phyloP scores from a whole-genome alignment of 2,888 invertebrate species.

The Synergus laeviventris region DNA sequence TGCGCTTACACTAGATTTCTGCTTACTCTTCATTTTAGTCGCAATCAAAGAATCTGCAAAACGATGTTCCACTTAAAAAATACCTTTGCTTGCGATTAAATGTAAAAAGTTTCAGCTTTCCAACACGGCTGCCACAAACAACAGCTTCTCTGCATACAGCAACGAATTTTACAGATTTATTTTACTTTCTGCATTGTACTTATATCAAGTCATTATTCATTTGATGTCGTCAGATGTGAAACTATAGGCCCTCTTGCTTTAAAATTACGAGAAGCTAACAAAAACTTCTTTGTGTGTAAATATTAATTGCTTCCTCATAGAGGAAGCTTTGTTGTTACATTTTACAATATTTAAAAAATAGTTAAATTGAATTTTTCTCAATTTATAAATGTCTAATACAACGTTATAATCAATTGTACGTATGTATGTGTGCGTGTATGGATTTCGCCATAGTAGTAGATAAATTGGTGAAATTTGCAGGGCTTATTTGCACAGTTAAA shows the following conservation, averaged over 20 bases:
- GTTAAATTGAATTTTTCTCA: no score
- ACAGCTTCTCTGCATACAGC: slow-evolving; percentile 4
- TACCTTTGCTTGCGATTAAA: slow-evolving; percentile 13
- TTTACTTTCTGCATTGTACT: slow-evolving; percentile 21
- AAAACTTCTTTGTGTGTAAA: neutral
- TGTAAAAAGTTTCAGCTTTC: slow-evolving; percentile 8
- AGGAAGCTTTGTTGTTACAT: no score
- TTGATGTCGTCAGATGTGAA: slow-evolving; percentile 16
- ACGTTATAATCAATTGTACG: no score
- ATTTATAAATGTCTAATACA: no score
- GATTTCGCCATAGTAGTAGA: no score
- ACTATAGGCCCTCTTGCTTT: neutral
- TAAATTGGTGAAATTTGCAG: no score
- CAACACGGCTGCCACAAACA: slow-evolving; percentile 28
- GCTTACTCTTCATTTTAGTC: slow-evolving; percentile 18
- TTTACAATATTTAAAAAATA: no score
- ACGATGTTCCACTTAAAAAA: neutral
- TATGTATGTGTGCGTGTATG: no score
- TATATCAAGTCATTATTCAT: neutral
- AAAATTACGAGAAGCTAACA: slow-evolving; percentile 7
- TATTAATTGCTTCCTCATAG: no score
- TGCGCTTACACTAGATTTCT: slow-evolving; percentile 24
- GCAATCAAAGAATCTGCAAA: neutral
- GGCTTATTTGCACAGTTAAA: no score
- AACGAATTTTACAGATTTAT: neutral